phyloP scores from a whole-genome alignment of 1,140 invertebrate genomes.

The Pemphigus obesinymphae region DNA sequence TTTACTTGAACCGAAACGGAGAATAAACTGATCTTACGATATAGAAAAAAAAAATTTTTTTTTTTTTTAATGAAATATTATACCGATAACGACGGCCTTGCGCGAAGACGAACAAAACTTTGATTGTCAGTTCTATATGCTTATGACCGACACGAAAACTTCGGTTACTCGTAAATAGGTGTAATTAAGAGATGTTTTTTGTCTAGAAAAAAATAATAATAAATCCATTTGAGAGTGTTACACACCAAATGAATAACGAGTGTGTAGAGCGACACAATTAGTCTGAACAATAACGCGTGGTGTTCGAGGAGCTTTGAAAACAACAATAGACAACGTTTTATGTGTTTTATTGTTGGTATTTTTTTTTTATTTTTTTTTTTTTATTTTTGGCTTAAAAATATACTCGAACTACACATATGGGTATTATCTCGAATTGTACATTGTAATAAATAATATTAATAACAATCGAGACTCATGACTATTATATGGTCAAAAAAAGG shows the following conservation, averaged over 20 bases:
- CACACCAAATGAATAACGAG: conserved; percentile 10
- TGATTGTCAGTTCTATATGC: not conserved
- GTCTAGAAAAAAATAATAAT: not conserved
- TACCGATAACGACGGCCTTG: not conserved
- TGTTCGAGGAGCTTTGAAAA: not conserved
- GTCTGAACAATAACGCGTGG: conserved; percentile 1
- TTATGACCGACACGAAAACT: not conserved
- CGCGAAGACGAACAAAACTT: not conserved
- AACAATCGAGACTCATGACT: not conserved
- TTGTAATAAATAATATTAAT: not conserved
- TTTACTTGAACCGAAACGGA: not conserved
- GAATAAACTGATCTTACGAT: not conserved
- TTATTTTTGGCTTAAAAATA: not conserved
- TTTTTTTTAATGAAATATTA: not conserved
- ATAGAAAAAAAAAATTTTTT: not conserved
- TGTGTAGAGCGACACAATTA: not conserved
- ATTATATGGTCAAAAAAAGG: not conserved
- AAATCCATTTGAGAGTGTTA: conserved; percentile 8
- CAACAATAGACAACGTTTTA: not conserved
- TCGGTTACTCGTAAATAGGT: not conserved
- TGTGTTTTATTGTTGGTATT: conserved; percentile 5
- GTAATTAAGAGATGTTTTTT: conserved; percentile 28
- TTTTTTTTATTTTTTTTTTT: not conserved
- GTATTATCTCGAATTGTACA: not conserved
- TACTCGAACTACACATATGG: not conserved